Base-by-base conservation (phyloP, 2,797 vertebrate species). In the Sebastes hopkinsi region DNA sequence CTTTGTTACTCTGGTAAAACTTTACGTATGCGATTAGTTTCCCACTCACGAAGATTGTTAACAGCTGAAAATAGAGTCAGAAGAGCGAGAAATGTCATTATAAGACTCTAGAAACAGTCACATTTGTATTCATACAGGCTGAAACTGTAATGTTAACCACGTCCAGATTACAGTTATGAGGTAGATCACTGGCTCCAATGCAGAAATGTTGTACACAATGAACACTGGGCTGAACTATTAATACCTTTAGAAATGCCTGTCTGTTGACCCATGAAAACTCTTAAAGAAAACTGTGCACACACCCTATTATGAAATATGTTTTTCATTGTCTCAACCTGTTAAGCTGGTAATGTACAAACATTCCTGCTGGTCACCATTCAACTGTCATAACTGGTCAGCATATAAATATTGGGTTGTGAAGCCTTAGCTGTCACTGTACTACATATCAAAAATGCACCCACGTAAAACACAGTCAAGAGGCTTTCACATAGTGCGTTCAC, bases 1-100 rank as follows among this genome's bases (percentile, higher is more conserved):
- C 99, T 95, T 99, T 99, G 96, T 99, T 99, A 95, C 94, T 99
- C 94, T 99, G 97, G 94, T 99, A 99, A 94, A 99, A 99, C 91
- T 98, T 99, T 81, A 99, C 96, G 74, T 99, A 99, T 8, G 98
- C 96, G 66, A 87, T 96, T 85, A 99, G 96, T 86, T 99, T 99
- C 79, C 96, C 98, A 81, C 97, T 99, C 90, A 99, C 98, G 93
- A 99, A 99, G 95, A 99, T 99, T 75, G 98, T 99, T 93, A 99
- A 95, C 71, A 99, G 96, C 98, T 99, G 91, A 32, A 87, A 88
- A 90, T n/a, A 80, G 22, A 75, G 14, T 6, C 8, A 89, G 36
- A 74, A 69, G 3, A 67, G 13, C 14, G n/a, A 83, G 10, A 75
- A 73, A 75, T 72, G n/a, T 3, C 5, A 55, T 56, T 30, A 27